Base-by-base conservation (phyloP, 2,888 invertebrate species). In the Apodemia hepburni region DNA sequence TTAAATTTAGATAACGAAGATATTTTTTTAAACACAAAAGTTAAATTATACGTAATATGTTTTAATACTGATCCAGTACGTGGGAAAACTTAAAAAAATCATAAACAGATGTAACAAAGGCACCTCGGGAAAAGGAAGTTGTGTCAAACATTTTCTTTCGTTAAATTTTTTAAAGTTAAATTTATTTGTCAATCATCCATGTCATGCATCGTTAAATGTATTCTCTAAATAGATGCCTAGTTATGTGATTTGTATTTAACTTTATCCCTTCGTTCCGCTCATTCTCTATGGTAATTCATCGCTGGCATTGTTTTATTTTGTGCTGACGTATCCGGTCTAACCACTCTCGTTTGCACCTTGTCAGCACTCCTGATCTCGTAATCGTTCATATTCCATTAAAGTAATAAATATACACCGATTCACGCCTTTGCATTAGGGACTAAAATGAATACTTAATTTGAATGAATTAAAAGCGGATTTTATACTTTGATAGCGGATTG, bases 281-380 rank as follows among this genome's bases (percentile, higher is more conserved):
- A 83, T 85, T 85, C 79, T 83, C 80, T 85, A 88, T 87, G 87
- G 84, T 87, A 88, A 89, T 89, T 89, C 82, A 81, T 84, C 76
- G 82, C 72, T 73, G 75, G 81, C 79, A 85, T 87, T 88, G 85
- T 88, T 89, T 90, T 88, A 85, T 85, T 85, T 82, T 73, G 76
- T 81, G 77, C 78, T 78, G 78, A 79, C 78, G 80, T 80, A 84
- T 88, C 89, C 88, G 87, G 88, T 82, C 73, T 71, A 74, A 75
- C 77, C 81, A 86, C 84, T 87, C 89, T 87, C 87, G 89, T 89
- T 90, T 90, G 87, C 90, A 90, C 87, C 89, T 89, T 90, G 90
- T 89, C 90, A 89, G 89, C 86, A 82, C 85, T 81, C 81, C 85
- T 78, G 90, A 90, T 90, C 85, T 85, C 86, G 88, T 90, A 89